A percentile compares a stretch with the other conserved stretches of the same genome.
Conservation (phyloP, 2,797 vertebrate species). For the Tapera naevia region DNA sequence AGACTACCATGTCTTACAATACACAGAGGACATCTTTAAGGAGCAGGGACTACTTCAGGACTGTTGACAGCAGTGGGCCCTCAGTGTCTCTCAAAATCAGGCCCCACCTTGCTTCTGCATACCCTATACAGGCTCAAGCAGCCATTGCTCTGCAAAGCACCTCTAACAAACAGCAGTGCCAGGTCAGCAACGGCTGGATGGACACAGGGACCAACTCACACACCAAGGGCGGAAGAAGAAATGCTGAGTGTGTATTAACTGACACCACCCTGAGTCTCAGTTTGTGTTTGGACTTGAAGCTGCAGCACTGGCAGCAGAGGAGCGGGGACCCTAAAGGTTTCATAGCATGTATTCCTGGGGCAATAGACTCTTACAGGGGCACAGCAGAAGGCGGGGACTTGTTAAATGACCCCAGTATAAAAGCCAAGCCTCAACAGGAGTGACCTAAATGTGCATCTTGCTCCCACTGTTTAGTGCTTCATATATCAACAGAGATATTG, state of each 20-base stretch:
- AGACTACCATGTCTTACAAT: neutral
- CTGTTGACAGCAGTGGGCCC: neutral
- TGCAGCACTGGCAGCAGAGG: neutral
- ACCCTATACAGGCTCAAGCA: fast-evolving
- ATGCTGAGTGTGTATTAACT: neutral
- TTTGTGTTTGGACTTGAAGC: neutral
- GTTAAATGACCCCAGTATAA: neutral
- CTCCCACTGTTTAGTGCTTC: neutral
- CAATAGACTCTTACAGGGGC: neutral
- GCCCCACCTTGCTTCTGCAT: neutral
- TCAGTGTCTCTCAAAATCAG: neutral
- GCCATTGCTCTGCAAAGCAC: neutral
- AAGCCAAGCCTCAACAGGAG: neutral
- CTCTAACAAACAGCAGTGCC: neutral
- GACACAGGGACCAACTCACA: neutral
- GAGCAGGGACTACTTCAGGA: neutral
- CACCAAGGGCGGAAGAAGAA: neutral
- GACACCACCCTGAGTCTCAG: neutral
- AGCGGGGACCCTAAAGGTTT: neutral
- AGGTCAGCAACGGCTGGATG: fast-evolving
- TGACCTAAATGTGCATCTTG: neutral
- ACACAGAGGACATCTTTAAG: neutral
- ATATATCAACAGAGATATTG: slow-evolving; percentile 60
- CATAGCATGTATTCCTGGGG: neutral
- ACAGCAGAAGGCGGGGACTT: neutral